Conservation (phyloP, 2,888 invertebrate genomes). For the Branchellion lobata region DNA sequence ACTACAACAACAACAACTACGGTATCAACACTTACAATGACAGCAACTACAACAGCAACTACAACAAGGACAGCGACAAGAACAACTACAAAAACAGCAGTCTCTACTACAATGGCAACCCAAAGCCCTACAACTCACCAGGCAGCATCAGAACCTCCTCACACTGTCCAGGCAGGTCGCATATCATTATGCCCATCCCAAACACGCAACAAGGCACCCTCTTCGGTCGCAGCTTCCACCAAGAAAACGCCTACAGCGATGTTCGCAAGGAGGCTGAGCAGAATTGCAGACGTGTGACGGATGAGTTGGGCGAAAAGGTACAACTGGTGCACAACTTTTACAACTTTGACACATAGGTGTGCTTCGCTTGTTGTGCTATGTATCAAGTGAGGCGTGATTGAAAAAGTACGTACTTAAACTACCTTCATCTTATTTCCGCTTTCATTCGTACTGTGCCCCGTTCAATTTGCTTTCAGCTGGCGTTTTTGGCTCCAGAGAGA, state of each 20-base stretch:
- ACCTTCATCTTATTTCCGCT: background rate
- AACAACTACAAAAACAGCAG: background rate
- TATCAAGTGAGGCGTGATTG: background rate
- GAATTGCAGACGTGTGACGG: too few relatives aligned
- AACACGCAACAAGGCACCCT: background rate
- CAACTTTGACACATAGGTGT: background rate
- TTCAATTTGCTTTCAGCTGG: background rate
- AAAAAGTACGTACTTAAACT: background rate
- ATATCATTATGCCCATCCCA: background rate
- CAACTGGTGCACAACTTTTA: constrained; percentile 10
- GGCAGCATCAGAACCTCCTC: background rate
- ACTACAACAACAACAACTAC: too few relatives aligned
- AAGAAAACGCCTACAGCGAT: background rate
- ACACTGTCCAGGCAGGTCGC: background rate
- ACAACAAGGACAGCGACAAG: background rate
- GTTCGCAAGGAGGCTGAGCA: background rate
- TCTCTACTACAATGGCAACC: too few relatives aligned
- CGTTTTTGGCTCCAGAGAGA: background rate
- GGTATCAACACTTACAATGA: too few relatives aligned
- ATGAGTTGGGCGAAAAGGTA: background rate
- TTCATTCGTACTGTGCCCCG: background rate
- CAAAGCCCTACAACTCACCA: constrained; percentile 3
- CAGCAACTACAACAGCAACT: background rate
- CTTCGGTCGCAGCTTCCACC: background rate
- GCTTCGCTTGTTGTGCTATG: background rate